Base-by-base conservation (phyloP, 35 echinoderm and acorn worm genomes). In the Patiria miniata region DNA sequence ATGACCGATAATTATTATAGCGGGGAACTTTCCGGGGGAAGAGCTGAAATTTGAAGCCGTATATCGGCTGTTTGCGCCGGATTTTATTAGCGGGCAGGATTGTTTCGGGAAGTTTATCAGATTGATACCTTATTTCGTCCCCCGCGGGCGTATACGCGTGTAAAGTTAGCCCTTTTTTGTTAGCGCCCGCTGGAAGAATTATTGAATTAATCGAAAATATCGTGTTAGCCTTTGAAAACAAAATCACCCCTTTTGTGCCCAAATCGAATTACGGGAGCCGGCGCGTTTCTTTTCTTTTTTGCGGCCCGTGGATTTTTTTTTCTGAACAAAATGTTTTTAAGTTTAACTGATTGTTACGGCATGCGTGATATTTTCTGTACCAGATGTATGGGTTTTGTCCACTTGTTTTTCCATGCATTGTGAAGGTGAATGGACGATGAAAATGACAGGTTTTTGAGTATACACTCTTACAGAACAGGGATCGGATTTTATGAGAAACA, bases 171-270 rank as follows among this genome's bases (percentile, higher is more conserved):
- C 26, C 23, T 34, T 73, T 73, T 73, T 73, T n/a, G n/a, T n/a
- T n/a, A n/a, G 65, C 29, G 65, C 65, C 65, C 10, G 14, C n/a
- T 73, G 65, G 65, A 73, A 73, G 65, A 73, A n/a, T 73, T 73
- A 73, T 73, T 73, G 34, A 73, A 73, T 73, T 73, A 73, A 73
- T 28, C 65, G 65, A 73, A 73, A 73, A 73, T 73, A 73, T 73
- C 65, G 19, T 73, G 65, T 73, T 73, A 73, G 65, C 34, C 34
- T 73, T 34, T 73, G 26, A 73, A 73, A 73, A 22, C 19, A 73
- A 73, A 73, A 26, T 73, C 21, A 28, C 65, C 65, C 57, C n/a
- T 7, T 73, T 73, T 73, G 65, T 30, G 26, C 23, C 14, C 1
- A 73, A 73, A 73, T 73, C 34, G 15, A 73, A 73, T 73, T 30